Evolutionary conservation across 2,888 invertebrate genomes (phyloP).

Genomic region (Agapostemon virescens): DNA sequence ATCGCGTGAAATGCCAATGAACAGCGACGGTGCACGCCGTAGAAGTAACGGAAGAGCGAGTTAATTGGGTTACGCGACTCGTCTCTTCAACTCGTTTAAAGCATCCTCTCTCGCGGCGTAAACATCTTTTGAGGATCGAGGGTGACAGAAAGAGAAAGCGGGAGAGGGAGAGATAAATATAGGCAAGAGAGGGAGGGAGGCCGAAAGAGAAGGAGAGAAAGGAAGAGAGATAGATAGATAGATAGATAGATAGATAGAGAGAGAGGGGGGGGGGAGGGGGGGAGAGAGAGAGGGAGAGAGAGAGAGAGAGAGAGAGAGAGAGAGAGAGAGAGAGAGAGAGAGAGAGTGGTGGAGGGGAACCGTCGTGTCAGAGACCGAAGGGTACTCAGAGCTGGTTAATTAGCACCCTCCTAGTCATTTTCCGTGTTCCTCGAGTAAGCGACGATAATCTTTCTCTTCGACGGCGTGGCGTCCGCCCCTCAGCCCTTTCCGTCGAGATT

Average conservation of each 20-base stretch:
- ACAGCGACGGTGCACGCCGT: conserved; percentile 22
- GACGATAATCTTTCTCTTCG: conserved; percentile 62
- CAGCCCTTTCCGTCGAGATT: conserved; percentile 19
- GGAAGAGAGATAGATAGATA: not conserved
- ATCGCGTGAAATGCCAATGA: conserved; percentile 17
- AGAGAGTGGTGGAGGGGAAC: not conserved
- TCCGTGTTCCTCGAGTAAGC: conserved; percentile 63
- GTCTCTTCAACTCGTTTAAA: conserved; percentile 76
- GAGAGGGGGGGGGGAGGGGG: too few relatives aligned
- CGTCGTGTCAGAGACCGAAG: conserved; percentile 70
- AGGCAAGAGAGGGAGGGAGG: too few relatives aligned
- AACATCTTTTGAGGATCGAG: conserved; percentile 73
- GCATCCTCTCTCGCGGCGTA: conserved; percentile 70
- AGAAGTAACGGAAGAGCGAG: conserved; percentile 64
- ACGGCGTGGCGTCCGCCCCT: not conserved
- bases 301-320: not conserved
- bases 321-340: not conserved
- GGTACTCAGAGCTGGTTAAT: conserved; percentile 70
- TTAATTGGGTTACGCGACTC: conserved; percentile 74
- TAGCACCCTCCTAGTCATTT: conserved; percentile 70
- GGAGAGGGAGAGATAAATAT: not conserved
- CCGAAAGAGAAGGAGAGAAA: not conserved
- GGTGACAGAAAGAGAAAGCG: not conserved
- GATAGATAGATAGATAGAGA: not conserved
- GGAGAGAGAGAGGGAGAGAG: not conserved